These are phyloP conservation scores for Epinephelus coioides DNA, from an alignment of 2,797 vertebrate species.

Conservation along the genomic window DNA sequence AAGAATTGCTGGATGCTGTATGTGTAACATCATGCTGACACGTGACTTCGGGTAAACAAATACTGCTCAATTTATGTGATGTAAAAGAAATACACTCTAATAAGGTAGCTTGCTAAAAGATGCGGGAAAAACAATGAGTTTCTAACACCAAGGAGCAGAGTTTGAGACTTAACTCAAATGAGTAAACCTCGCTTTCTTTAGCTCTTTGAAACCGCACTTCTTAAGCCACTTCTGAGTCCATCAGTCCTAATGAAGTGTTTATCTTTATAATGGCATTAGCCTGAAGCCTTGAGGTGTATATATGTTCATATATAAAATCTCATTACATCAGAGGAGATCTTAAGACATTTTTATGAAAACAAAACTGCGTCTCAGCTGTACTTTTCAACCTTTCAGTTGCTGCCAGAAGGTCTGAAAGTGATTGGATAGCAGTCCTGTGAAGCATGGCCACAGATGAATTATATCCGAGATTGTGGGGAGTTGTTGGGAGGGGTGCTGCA, in stretches of 20 bases:
- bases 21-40: too few relatives aligned
- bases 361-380: conserved; percentile 12
- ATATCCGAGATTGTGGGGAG: conserved; percentile 40
- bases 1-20: background rate
- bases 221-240: background rate
- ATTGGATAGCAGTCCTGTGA: conserved; percentile 60
- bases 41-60: background rate
- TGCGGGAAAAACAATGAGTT: background rate
- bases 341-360: conserved; percentile 20
- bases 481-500: conserved; percentile 30
- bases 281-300: conserved; percentile 7
- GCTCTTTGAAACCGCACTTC: conserved; percentile 2
- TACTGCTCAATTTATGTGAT: background rate
- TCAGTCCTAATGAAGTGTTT: conserved; percentile 3
- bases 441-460: conserved; percentile 58
- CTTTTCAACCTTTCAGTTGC: conserved; percentile 35
- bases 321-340: conserved; percentile 11
- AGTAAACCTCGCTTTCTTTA: background rate
- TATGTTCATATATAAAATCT: conserved; percentile 15
- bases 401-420: conserved; percentile 51
- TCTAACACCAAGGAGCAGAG: background rate
- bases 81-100: background rate
- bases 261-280: background rate
- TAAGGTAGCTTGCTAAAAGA: background rate
- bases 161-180: background rate